Evolutionary conservation across 2,888 invertebrate species (phyloP).

Genomic region (Catocala sponsa): DNA sequence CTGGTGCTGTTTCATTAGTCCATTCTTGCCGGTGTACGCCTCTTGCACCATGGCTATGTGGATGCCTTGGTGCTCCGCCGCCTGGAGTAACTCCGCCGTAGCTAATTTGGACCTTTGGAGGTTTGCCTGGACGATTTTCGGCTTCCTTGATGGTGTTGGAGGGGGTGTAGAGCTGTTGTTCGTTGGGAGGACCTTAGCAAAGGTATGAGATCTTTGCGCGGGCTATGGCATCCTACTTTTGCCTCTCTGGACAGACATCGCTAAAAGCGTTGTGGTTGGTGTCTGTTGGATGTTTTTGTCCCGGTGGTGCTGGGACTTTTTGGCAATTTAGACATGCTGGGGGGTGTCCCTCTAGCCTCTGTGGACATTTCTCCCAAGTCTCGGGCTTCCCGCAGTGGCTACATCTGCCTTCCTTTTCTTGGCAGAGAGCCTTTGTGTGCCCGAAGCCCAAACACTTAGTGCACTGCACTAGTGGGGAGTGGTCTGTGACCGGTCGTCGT

Average conservation of each 20-base stretch:
- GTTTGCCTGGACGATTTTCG: slow-evolving; percentile 38
- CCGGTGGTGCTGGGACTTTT: too few species aligned
- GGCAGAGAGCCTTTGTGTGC: slow-evolving; percentile 43
- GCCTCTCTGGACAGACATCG: slow-evolving; percentile 25
- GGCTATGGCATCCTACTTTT: too few species aligned
- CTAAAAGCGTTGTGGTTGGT: slow-evolving; percentile 18
- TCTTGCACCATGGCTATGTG: slow-evolving; percentile 9
- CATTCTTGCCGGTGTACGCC: neutral
- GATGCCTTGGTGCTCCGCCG: slow-evolving; percentile 14
- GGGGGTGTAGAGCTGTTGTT: neutral
- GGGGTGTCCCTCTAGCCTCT: neutral
- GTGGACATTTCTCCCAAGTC: slow-evolving; percentile 23
- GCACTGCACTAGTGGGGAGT: slow-evolving; percentile 8
- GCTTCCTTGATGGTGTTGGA: neutral
- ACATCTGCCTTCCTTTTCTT: slow-evolving; percentile 13
- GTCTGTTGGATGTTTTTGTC: too few species aligned
- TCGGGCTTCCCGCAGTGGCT: slow-evolving; percentile 9
- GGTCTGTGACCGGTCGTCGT: too few species aligned
- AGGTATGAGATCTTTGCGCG: too few species aligned
- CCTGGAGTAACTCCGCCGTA: slow-evolving; percentile 20
- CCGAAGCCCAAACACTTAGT: slow-evolving; percentile 46
- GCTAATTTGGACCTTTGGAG: too few species aligned
- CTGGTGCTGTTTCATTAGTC: slow-evolving; percentile 27
- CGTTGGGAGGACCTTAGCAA: neutral
- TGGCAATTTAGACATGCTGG: slow-evolving; percentile 11